Base-by-base conservation (phyloP, 1,140 invertebrate genomes). In the Branchinecta lynchi region DNA sequence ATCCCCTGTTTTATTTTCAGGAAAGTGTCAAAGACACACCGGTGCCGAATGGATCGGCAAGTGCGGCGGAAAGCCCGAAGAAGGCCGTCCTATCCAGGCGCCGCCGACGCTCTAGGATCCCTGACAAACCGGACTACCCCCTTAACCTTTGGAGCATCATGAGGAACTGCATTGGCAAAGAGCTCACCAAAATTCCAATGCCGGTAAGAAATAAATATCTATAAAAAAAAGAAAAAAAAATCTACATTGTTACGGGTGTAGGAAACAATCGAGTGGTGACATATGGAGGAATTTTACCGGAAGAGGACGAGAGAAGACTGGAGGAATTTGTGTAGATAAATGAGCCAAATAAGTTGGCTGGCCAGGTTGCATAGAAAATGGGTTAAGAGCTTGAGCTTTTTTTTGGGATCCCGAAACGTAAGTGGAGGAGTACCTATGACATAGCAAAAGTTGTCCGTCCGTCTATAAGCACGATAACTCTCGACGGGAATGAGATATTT, bases 121-220 rank as follows among this genome's bases (percentile, higher is more conserved):
- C 92, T n/a, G 90, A 93, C 66, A 94, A 93, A 79, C 94, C 95
- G 68, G 92, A 96, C 81, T 92, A 95, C 81, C 93, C 93, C 67
- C 83, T 99, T 7, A 98, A 93, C 78, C 80, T 99, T 46, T 96
- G 97, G 97, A 94, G 92, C 73, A 96, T 99, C 68, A 98, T 99
- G 93, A 98, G 98, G 79, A 99, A 99, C 78, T 99, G 95, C 77
- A 99, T 99, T 76, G 90, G 97, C 66, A 98, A 98, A 82, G 97
- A 99, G 78, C 81, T 99, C 20, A 93, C 93, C 9, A 98, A 98
- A 83, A 99, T 99, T 75, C 96, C 97, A 1, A 98, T 99, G 88
- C 97, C 97, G 65, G 87, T 88, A 77, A 81, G 79, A 79, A 46
- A 65, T 15, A 45, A 60, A 60, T 60, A 60, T 60, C 51, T 6